A percentile compares a stretch with the other conserved stretches of the same genome.
Evolutionary conservation across 2,797 vertebrate genomes (phyloP).

Genomic region (Myioborus melanocephalus): DNA sequence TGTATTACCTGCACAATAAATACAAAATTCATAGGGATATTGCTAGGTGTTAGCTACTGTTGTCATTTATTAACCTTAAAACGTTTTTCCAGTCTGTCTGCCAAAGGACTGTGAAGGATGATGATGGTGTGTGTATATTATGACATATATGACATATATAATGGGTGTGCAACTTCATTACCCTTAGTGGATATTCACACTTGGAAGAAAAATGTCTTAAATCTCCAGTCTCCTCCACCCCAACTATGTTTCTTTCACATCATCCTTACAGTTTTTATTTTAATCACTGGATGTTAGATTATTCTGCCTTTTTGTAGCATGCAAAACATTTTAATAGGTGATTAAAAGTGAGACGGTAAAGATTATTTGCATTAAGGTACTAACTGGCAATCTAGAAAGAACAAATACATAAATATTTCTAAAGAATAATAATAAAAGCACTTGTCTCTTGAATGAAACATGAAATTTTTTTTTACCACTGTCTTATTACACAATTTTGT

Average conservation of each 20-base stretch:
- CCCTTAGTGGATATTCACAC: background rate
- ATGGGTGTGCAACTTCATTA: background rate
- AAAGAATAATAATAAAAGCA: background rate
- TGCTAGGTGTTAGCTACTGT: background rate
- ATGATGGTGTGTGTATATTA: background rate
- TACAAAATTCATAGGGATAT: background rate
- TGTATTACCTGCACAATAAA: constrained; percentile 6
- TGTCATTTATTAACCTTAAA: constrained; percentile 7
- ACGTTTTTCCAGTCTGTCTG: constrained; percentile 17
- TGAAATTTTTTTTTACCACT: background rate
- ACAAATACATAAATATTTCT: background rate
- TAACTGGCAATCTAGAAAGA: background rate
- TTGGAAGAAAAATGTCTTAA: constrained; percentile 12
- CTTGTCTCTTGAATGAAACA: background rate
- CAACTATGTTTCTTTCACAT: constrained; percentile 1
- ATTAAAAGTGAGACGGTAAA: background rate
- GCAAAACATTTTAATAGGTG: background rate
- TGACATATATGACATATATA: background rate
- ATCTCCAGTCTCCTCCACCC: background rate
- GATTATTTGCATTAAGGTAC: background rate
- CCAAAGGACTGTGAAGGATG: background rate
- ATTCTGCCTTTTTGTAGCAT: background rate
- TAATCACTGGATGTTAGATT: background rate
- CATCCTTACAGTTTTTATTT: background rate
- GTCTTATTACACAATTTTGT: background rate